A percentile compares a stretch with the other conserved stretches of the same genome.
Conservation (phyloP, 1,140 invertebrate genomes). For the Drosophila erecta region DNA sequence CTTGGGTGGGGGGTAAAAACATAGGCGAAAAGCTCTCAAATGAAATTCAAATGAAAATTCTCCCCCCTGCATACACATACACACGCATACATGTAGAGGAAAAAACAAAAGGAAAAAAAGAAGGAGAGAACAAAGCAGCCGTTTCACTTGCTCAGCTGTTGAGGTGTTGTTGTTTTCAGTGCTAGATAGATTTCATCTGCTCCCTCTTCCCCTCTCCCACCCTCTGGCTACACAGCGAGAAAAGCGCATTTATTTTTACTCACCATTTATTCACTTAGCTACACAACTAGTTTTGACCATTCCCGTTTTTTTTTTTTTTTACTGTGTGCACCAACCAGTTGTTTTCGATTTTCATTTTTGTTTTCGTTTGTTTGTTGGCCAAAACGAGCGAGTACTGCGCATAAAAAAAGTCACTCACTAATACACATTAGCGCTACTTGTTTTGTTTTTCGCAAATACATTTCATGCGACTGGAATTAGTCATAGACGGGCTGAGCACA, state of each 20-base stretch:
- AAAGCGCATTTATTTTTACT: background rate
- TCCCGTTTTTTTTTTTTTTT: background rate
- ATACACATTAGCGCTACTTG: constrained; percentile 15
- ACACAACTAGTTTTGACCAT: too few relatives aligned
- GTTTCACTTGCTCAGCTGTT: constrained; percentile 74
- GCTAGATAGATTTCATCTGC: constrained; percentile 19
- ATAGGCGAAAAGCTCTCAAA: constrained; percentile 23
- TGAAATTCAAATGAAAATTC: constrained; percentile 48
- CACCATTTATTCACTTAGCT: background rate
- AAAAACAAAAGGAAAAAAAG: constrained; percentile 1
- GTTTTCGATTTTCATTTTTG: constrained; percentile 58
- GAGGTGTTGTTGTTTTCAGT: constrained; percentile 51
- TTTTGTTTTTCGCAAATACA: constrained; percentile 22
- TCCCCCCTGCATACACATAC: constrained; percentile 22
- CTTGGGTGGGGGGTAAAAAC: constrained; percentile 14
- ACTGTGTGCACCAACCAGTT: constrained; percentile 41
- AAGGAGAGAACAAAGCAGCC: constrained; percentile 37
- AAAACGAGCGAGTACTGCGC: constrained; percentile 53
- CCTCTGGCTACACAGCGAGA: background rate
- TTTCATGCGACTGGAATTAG: constrained; percentile 44
- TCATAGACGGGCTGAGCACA: constrained; percentile 44
- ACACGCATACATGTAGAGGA: background rate
- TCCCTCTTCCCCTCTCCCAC: background rate
- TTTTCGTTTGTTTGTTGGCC: constrained; percentile 53
- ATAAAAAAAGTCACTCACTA: constrained; percentile 44